phyloP scores from a whole-genome alignment of 2,888 invertebrate species.

The Arrhopalites spinosus region DNA sequence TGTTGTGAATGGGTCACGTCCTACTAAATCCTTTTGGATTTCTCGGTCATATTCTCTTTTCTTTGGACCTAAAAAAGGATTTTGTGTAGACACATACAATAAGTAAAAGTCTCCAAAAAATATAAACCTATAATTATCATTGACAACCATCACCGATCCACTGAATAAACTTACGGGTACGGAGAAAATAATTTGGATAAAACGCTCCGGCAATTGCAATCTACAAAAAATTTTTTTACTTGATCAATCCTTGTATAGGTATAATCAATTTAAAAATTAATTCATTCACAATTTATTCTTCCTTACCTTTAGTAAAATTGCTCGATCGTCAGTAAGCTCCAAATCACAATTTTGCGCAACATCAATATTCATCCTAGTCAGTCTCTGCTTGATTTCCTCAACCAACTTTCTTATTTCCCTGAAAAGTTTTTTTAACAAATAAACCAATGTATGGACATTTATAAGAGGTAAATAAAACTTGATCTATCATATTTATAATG shows the following conservation, averaged over 20 bases:
- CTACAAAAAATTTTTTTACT: slow-evolving; percentile 60
- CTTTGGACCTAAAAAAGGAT: slow-evolving; percentile 58
- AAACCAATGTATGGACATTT: neutral
- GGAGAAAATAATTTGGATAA: slow-evolving; percentile 87
- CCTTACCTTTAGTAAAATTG: slow-evolving; percentile 70
- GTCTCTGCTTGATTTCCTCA: slow-evolving; percentile 71
- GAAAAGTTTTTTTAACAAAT: neutral
- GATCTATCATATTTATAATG: neutral
- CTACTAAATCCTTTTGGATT: slow-evolving; percentile 70
- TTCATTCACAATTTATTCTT: no score
- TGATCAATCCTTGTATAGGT: no score
- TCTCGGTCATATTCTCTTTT: slow-evolving; percentile 65
- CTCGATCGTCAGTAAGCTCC: slow-evolving; percentile 61
- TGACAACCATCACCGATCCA: no score
- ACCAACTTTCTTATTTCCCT: slow-evolving; percentile 73
- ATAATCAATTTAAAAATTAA: no score
- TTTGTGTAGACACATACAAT: no score
- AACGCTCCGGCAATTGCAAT: slow-evolving; percentile 82
- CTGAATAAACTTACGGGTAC: no score
- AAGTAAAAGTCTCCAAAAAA: no score
- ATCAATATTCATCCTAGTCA: slow-evolving; percentile 70
- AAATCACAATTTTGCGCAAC: slow-evolving; percentile 44
- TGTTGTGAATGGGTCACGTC: slow-evolving; percentile 76
- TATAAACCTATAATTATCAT: no score
- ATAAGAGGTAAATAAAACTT: no score